Evolutionary conservation across 2,113 vertebrate species (phyloP).

Genomic region (Paralichthys olivaceus): DNA sequence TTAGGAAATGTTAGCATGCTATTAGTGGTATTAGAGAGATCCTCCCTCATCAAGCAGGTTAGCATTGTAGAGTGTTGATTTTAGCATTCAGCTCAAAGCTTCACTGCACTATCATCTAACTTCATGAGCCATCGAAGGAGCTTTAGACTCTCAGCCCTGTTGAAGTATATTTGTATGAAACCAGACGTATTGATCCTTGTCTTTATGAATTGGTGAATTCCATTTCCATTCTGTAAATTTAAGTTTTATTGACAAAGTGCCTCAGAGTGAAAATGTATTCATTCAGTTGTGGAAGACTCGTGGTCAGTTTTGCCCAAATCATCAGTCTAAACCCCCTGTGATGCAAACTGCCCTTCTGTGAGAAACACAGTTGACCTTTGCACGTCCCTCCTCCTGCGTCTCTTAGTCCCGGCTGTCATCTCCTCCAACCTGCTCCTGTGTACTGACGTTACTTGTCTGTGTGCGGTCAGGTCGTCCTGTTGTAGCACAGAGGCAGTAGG

Average conservation of each 20-base stretch:
- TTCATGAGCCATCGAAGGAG: too few species aligned
- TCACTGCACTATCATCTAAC: too few species aligned
- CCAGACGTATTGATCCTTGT: too few species aligned
- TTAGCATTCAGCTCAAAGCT: too few species aligned
- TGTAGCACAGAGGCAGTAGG: slow-evolving; percentile 51
- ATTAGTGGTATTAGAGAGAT: too few species aligned
- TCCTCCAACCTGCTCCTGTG: slow-evolving; percentile 35
- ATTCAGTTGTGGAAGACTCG: background rate
- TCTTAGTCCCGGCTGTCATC: slow-evolving; percentile 1
- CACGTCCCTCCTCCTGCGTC: background rate
- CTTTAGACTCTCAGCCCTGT: too few species aligned
- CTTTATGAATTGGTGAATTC: too few species aligned
- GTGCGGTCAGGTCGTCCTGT: slow-evolving; percentile 49
- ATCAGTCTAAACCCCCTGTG: background rate
- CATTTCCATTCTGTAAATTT: too few species aligned
- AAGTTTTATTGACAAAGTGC: too few species aligned
- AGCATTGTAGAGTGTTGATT: too few species aligned
- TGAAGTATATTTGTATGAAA: too few species aligned
- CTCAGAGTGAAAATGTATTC: background rate
- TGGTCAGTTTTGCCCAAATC: background rate
- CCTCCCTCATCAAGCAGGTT: too few species aligned
- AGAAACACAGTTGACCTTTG: background rate
- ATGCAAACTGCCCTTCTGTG: background rate
- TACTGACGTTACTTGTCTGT: slow-evolving; percentile 16
- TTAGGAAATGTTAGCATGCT: background rate